Evolutionary conservation across 2,113 vertebrate species (phyloP), one percentile per base, ranked within the genome.

Genomic region (Tupaia tana): DNA sequence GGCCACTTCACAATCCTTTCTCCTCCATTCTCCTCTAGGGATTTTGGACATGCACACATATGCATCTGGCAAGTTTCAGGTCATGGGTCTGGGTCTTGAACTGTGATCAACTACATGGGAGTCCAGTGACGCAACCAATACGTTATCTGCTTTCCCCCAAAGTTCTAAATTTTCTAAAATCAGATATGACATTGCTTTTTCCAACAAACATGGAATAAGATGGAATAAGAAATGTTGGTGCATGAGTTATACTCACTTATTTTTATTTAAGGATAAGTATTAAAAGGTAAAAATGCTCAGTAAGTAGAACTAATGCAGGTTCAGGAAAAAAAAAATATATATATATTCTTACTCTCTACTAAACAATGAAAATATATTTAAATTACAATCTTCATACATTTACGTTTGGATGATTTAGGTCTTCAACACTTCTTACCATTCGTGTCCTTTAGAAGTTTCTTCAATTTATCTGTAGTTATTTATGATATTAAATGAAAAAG

Each of bases 131-230:
- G 43, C 43, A 43, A 43, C 43, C 3, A 43, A 43, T 43, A 43
- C 43, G 43, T 43, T 6, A 43, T 43, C 43, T 43, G 43, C 43
- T 43, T 43, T 43, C 6, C 43, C 43, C 43, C 43, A 91, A 92
- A 66, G 10, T 78, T 93, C 15, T 15, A 80, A 54, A 7, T 95
- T 96, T 92, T 95, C 90, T 94, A 88, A 77, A 97, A 89, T 94
- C 25, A 97, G 31, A 86, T 84, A 71, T n/a, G 85, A 22, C 7
- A 93, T 93, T 95, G 61, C 95, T 92, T 93, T 22, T 14, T 95
- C 9, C 78, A 79, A 24, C 66, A 74, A 91, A 10, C 22, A 91
- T 89, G 12, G 8, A 95, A 88, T 43, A 70, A 66, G 29, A 43
- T 43, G 43, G 43, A 43, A 43, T 43, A 43, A 43, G 6, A 90